Percentiles rank a stretch among this genome's conserved stretches.
Conservation (phyloP, 2,888 invertebrate genomes). For the Zonitis immaculata region DNA sequence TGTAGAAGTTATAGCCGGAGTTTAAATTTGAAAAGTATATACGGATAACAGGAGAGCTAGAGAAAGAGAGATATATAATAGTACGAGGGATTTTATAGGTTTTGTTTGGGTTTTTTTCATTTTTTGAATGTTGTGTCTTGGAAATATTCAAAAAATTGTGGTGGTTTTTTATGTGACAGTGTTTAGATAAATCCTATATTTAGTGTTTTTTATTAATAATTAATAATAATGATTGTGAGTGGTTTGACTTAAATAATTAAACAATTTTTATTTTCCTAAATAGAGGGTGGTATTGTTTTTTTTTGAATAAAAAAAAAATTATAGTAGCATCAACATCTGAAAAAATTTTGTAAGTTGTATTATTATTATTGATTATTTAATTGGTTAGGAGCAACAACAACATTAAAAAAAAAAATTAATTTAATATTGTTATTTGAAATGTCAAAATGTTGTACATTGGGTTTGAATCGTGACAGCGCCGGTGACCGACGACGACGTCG, state of each 20-base stretch:
- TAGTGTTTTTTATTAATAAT: not conserved
- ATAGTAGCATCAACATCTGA: not conserved
- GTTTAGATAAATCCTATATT: not conserved
- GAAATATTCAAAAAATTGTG: not conserved
- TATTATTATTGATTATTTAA: not conserved
- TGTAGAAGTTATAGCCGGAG: constrained; percentile 17
- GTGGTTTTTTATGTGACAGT: not conserved
- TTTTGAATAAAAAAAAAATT: too few relatives aligned
- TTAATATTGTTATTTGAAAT: not conserved
- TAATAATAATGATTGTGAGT: not conserved
- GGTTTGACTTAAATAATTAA: not conserved
- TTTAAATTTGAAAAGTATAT: constrained; percentile 12
- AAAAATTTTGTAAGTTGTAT: not conserved
- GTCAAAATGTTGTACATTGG: not conserved
- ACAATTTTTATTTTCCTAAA: not conserved
- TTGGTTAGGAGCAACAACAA: not conserved
- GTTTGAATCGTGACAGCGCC: constrained; percentile 1
- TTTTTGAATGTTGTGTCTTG: not conserved
- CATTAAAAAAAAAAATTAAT: too few relatives aligned
- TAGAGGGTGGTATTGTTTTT: not conserved
- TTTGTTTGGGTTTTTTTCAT: not conserved
- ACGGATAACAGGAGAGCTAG: not conserved
- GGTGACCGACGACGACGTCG: constrained; percentile 1
- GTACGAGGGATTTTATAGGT: too few relatives aligned
- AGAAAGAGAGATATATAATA: not conserved